Conservation (phyloP, 2,113 vertebrate genomes). For the Phaetusa simplex region DNA sequence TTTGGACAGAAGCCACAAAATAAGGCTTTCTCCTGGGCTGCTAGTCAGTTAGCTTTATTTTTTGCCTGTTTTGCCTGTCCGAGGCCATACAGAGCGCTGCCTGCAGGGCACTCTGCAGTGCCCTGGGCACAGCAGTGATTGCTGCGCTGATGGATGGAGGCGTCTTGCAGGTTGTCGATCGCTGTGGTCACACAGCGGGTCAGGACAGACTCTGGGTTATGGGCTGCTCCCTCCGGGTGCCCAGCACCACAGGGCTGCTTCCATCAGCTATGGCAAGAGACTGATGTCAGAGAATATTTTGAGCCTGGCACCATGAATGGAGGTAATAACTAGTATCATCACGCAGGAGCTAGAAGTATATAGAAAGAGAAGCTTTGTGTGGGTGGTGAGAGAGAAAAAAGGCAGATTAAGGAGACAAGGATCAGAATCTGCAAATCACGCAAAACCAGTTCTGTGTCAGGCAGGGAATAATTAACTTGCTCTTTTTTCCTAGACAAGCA, state of each 20-base stretch:
- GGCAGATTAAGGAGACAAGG: slow-evolving; percentile 46
- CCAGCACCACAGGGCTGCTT: background rate
- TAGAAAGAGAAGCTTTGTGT: slow-evolving; percentile 42
- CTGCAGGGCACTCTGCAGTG: background rate
- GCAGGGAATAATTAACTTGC: slow-evolving; percentile 28
- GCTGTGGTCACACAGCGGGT: background rate
- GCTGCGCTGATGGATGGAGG: background rate
- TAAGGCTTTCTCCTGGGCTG: background rate
- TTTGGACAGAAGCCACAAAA: background rate
- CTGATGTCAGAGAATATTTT: background rate
- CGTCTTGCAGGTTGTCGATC: background rate
- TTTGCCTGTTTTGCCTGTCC: background rate
- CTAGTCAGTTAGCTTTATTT: background rate
- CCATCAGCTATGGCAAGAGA: background rate
- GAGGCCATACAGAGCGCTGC: background rate
- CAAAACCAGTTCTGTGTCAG: slow-evolving; percentile 60
- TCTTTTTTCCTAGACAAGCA: background rate
- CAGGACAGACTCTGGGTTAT: background rate
- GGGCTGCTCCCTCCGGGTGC: background rate
- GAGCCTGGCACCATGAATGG: background rate
- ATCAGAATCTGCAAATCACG: slow-evolving; percentile 48
- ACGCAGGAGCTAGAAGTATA: background rate
- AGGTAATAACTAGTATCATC: background rate
- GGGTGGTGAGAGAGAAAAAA: slow-evolving; percentile 30
- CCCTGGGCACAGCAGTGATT: background rate